Evolutionary conservation across 2,888 invertebrate species (phyloP), one percentile per base, ranked within the genome.

Genomic region (Venustoraphidia nigricollis): DNA sequence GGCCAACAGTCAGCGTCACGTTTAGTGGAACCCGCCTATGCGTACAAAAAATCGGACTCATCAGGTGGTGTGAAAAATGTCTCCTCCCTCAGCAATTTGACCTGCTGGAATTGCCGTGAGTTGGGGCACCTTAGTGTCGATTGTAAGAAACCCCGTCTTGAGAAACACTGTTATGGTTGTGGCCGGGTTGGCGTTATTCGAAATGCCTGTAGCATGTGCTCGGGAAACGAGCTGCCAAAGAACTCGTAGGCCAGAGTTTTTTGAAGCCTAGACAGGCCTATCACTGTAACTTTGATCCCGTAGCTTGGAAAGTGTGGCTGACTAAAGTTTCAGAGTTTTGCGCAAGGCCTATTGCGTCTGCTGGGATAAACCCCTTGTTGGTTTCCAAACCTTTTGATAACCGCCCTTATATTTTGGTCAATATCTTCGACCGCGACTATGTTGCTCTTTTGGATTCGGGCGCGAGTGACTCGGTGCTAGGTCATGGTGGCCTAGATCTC

Each of bases 101-200:
- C 17, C 3, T 44, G 47, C 40, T 50, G 50, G 50, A 50, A 50
- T 44, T 50, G 50, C 27, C 8, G 34, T 8, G 17, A 47, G 27
- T 14, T 10, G 17, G 50, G 47, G 5, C 44, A 47, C 36, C 37
- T 36, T 9, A 47, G 44, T 41, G 35, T 10, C 40, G 13, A 13
- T 11, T 50, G 44, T 41, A 8, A 10, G 1, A 44, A 40, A 36
- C 34, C 41, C 8, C 34, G 36, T 10, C 14, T 13, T 9, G 9
- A 2, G 13, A 36, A 47, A 17, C 41, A 47, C 35, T 49, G 49
- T 41, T 49, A 35, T 41, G 34, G 27, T 10, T 49, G 49, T 27
- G 49, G 45, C 36, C 5, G 35, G 10, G 36, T 17, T 13, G 37
- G 35, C 3, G 10, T 10, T 2, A 17, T 11, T 9, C 41, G n/a